A percentile compares a stretch with the other conserved stretches of the same genome.
Evolutionary conservation across 2,113 vertebrate species (phyloP).

Genomic region (Blennius ocellaris): DNA sequence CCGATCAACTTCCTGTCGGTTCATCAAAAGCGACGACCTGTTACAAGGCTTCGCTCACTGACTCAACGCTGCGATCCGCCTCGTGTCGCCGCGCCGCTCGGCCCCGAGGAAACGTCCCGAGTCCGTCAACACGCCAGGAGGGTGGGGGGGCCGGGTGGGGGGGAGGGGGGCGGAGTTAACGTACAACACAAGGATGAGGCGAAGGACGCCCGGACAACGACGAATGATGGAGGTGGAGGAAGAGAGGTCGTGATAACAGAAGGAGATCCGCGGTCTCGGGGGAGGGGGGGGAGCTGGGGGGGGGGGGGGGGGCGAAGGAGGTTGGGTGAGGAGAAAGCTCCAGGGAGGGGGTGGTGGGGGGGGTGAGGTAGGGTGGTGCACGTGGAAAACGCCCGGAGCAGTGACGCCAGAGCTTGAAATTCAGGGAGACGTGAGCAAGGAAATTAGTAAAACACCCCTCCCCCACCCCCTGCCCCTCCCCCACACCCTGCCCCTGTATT

Average conservation of each 20-base stretch:
- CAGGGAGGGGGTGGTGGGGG: slow-evolving; percentile 32
- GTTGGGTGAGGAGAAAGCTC: too few relatives aligned
- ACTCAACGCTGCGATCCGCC: slow-evolving; percentile 35
- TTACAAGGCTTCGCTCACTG: slow-evolving; percentile 2
- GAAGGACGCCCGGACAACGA: slow-evolving; percentile 48
- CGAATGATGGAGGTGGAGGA: slow-evolving; percentile 4
- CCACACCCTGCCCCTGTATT: neutral
- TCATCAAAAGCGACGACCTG: slow-evolving; percentile 10
- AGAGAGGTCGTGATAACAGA: slow-evolving; percentile 23
- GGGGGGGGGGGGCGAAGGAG: neutral
- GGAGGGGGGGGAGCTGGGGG: slow-evolving; percentile 36
- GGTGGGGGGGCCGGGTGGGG: too few relatives aligned
- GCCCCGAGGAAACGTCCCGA: slow-evolving; percentile 18
- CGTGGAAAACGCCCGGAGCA: slow-evolving; percentile 20
- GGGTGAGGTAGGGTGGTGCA: slow-evolving; percentile 12
- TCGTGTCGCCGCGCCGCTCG: neutral
- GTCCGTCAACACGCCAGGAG: too few relatives aligned
- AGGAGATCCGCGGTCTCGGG: slow-evolving; percentile 44
- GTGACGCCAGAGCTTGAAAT: neutral
- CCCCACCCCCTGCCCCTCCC: neutral
- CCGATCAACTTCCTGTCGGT: neutral
- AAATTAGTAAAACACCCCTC: slow-evolving; percentile 20
- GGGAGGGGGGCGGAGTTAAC: too few relatives aligned
- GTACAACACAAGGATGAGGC: slow-evolving; percentile 27
- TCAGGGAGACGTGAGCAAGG: slow-evolving; percentile 8